phyloP scores from a whole-genome alignment of 2,888 invertebrate species.

The Allacma fusca region DNA sequence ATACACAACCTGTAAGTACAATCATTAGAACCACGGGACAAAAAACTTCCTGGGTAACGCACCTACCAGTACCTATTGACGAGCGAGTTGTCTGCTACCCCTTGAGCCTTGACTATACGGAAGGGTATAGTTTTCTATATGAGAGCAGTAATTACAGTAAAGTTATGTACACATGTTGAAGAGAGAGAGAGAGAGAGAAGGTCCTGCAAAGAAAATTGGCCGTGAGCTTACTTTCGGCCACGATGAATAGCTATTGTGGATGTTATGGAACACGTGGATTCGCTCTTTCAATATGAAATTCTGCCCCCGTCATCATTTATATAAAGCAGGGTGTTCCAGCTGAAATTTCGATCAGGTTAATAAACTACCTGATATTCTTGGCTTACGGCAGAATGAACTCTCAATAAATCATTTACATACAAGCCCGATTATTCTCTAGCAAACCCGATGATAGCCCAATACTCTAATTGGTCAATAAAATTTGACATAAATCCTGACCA shows the following conservation, averaged over 20 bases:
- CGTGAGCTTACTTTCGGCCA: not conserved
- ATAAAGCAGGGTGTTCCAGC: constrained; percentile 4
- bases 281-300: constrained; percentile 16
- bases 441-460: constrained; percentile 17
- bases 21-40: not conserved
- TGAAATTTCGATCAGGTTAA: constrained; percentile 23
- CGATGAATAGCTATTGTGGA: constrained; percentile 11
- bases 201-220: not conserved
- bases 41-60: not conserved
- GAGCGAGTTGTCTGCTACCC: too few species aligned
- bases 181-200: not conserved
- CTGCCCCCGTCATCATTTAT: constrained; percentile 23
- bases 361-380: constrained; percentile 22
- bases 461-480: constrained; percentile 34
- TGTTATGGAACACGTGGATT: constrained; percentile 20
- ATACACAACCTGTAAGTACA: not conserved
- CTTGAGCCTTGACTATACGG: too few species aligned
- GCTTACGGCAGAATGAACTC: constrained; percentile 8
- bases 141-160: not conserved
- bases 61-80: not conserved
- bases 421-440: constrained; percentile 28
- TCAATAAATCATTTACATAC: constrained; percentile 26
- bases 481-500: constrained; percentile 1
- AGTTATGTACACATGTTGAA: constrained; percentile 4
- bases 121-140: not conserved